Base-by-base conservation (phyloP, 2,113 vertebrate genomes). In the Ramphastos sulfuratus region DNA sequence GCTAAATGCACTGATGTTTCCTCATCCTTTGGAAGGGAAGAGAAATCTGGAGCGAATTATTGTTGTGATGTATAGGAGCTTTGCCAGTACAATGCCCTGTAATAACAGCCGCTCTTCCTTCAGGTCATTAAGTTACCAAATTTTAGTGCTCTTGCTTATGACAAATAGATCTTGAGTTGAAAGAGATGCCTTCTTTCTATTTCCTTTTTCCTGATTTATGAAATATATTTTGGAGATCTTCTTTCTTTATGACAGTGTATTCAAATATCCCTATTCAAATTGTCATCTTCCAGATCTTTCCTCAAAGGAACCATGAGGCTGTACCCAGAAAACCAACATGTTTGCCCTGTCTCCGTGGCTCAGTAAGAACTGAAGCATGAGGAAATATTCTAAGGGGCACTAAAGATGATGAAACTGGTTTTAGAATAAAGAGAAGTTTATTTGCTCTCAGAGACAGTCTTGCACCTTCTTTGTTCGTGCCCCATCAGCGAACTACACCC, bases 1-100 rank as follows among this genome's bases (percentile, higher is more conserved):
- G 75, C 82, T 78, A 78, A 94, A 78, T 55, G 64, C 58, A 19
- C 54, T 78, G 44, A 9, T 72, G 89, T 92, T 94, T 95, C 87
- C 80, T 95, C 73, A 85, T 93, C 82, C 76, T 55, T 91, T 79
- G 85, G 82, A 92, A 94, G 42, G 78, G 31, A 92, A 92, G 30
- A 88, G 44, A 93, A 91, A 58, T 86, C 85, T 92, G 82, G 55
- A 91, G 58, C 78, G 77, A 75, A 66, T 88, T 90, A 55, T 30
- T 91, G 56, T 82, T 89, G 82, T 78, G 80, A 55, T 50, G 39
- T 65, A 60, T 27, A 82, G 82, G 82, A 94, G 27, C 23, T 76
- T 90, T 78, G 91, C 65, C 82, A 86, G 73, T 55, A 28, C 61
- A 83, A 37, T 94, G 87, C 61, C 76, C 72, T 83, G n/a, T 78